phyloP scores from a whole-genome alignment of 2,888 invertebrate genomes.

The Drosophila pegasa region DNA sequence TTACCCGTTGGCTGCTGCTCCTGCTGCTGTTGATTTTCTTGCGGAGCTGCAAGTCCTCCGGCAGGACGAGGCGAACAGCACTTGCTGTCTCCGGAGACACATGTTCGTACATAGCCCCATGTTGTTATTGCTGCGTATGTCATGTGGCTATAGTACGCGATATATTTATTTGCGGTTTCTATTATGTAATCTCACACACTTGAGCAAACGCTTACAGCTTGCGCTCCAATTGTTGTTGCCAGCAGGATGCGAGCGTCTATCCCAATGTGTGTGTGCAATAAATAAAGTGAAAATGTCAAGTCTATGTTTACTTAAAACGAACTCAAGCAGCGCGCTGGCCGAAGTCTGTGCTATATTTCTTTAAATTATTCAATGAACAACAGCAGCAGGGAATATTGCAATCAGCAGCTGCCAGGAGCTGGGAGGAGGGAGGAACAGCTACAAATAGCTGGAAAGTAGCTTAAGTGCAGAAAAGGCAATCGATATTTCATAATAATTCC shows the following conservation, averaged over 20 bases:
- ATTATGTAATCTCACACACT: constrained; percentile 66
- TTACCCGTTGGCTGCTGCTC: constrained; percentile 17
- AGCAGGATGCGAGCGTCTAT: constrained; percentile 31
- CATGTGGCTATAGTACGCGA: constrained; percentile 42
- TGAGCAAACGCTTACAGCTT: constrained; percentile 54
- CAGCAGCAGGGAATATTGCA: constrained; percentile 5
- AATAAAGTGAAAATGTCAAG: constrained; percentile 57
- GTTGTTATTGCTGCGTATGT: constrained; percentile 39
- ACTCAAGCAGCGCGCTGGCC: constrained; percentile 6
- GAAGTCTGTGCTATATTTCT: constrained; percentile 8
- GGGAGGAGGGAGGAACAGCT: neutral
- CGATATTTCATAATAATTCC: neutral
- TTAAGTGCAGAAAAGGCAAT: neutral
- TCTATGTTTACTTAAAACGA: constrained; percentile 49
- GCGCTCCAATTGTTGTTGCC: constrained; percentile 19
- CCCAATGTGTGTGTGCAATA: constrained; percentile 36
- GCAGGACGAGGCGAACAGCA: constrained; percentile 23
- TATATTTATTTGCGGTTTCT: constrained; percentile 73
- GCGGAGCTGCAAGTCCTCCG: constrained; percentile 35
- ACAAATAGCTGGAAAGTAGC: neutral
- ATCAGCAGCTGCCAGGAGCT: neutral
- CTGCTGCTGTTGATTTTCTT: constrained; percentile 26
- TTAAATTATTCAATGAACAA: constrained; percentile 41
- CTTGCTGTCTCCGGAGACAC: constrained; percentile 47
- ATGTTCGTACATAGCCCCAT: constrained; percentile 44